Evolutionary conservation across 2,888 invertebrate species (phyloP).

Genomic region (Andrena trimmerana): DNA sequence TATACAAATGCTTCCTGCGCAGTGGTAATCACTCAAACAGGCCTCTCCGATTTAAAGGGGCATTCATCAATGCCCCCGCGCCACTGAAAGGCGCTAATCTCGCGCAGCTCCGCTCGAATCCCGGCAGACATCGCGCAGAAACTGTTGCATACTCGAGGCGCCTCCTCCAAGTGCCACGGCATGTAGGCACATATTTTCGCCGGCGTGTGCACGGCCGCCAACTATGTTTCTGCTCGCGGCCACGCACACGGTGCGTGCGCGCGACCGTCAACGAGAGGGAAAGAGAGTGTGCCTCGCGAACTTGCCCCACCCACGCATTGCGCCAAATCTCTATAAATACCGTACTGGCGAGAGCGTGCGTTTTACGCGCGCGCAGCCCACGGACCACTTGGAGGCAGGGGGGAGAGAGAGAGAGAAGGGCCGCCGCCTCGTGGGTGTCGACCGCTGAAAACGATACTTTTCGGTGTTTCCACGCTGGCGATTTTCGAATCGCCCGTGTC

Average conservation of each 20-base stretch:
- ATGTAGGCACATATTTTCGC: slow-evolving; percentile 42
- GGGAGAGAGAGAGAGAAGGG: slow-evolving; percentile 24
- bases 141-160: background rate
- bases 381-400: background rate
- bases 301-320: slow-evolving; percentile 73
- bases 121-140: background rate
- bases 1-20: too few relatives aligned
- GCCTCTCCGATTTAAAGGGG: too few relatives aligned
- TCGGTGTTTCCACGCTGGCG: background rate
- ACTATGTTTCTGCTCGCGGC: slow-evolving; percentile 24
- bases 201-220: background rate
- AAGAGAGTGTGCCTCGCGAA: slow-evolving; percentile 57
- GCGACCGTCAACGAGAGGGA: slow-evolving; percentile 50
- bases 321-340: slow-evolving; percentile 76
- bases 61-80: too few relatives aligned
- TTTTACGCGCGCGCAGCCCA: slow-evolving; percentile 3
- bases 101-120: background rate
- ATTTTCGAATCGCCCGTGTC: background rate
- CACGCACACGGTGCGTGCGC: slow-evolving; percentile 26
- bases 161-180: slow-evolving; percentile 16
- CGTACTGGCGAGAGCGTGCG: slow-evolving; percentile 41
- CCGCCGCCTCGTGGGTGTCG: slow-evolving; percentile 16
- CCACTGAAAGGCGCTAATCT: background rate
- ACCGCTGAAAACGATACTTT: slow-evolving; percentile 25
- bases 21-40: too few relatives aligned